Evolutionary conservation across 2,888 invertebrate genomes (phyloP).

Genomic region (Noctuana brunneofusca): DNA sequence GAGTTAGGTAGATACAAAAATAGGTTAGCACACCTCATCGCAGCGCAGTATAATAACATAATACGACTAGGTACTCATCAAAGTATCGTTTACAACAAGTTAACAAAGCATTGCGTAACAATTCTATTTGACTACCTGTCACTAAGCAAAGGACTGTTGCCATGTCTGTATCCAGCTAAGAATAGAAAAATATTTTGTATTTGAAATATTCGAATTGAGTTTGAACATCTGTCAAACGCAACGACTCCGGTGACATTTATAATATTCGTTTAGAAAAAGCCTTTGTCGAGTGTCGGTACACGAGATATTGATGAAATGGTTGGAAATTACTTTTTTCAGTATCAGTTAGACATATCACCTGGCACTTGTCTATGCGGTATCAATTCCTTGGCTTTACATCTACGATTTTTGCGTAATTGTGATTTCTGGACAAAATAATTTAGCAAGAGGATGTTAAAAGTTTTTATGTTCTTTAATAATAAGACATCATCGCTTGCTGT

Average conservation of each 20-base stretch:
- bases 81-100: constrained; percentile 5
- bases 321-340: too few species aligned
- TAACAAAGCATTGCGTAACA: constrained; percentile 11
- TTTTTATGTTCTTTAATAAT: too few species aligned
- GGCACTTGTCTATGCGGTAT: too few species aligned
- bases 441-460: too few species aligned
- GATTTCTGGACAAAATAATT: too few species aligned
- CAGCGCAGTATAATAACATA: not conserved
- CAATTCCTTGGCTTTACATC: too few species aligned
- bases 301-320: too few species aligned
- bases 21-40: not conserved
- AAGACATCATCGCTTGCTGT: too few species aligned
- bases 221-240: not conserved
- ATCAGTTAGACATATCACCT: too few species aligned
- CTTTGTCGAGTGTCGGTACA: too few species aligned
- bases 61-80: not conserved
- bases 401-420: too few species aligned
- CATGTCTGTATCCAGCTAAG: not conserved
- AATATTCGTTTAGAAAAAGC: too few species aligned
- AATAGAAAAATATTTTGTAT: not conserved
- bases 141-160: not conserved
- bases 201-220: constrained; percentile 2
- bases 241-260: not conserved
- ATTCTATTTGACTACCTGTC: constrained; percentile 1
- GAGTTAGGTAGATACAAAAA: not conserved